Conservation (phyloP, 2,797 vertebrate species). For the Sternarchorhynchus goeldii region DNA sequence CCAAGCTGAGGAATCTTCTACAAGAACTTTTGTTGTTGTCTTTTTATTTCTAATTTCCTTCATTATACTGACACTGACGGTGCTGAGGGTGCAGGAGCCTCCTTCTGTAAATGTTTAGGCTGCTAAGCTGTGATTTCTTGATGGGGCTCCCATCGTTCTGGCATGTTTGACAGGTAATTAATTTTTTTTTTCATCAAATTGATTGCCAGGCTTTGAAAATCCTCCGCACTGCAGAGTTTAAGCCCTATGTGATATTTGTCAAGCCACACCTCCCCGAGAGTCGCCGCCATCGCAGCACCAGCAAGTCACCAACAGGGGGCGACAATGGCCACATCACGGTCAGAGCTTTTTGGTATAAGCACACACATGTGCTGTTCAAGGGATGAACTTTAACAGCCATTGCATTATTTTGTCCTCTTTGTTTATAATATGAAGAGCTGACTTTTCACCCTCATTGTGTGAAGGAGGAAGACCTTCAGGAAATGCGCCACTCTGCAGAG, state of each 20-base stretch:
- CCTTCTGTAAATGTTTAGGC: no score
- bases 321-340: slow-evolving; percentile 71
- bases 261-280: slow-evolving; percentile 80
- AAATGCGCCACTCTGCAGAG: slow-evolving; percentile 84
- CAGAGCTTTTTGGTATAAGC: slow-evolving; percentile 41
- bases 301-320: slow-evolving; percentile 73
- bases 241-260: slow-evolving; percentile 88
- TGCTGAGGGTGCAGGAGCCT: no score
- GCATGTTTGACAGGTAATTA: no score
- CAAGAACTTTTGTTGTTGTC: no score
- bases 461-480: slow-evolving; percentile 86
- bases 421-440: not conserved
- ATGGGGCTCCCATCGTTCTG: no score
- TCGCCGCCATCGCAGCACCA: slow-evolving; percentile 59
- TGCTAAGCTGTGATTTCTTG: no score
- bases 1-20: no score
- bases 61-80: no score
- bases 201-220: slow-evolving; percentile 82
- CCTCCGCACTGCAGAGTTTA: slow-evolving; percentile 86
- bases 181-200: not conserved
- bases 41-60: no score
- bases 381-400: not conserved
- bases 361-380: not conserved
- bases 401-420: not conserved
- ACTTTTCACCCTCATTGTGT: not conserved